Conservation (phyloP, 2,113 vertebrate species). For the Carettochelys insculpta region DNA sequence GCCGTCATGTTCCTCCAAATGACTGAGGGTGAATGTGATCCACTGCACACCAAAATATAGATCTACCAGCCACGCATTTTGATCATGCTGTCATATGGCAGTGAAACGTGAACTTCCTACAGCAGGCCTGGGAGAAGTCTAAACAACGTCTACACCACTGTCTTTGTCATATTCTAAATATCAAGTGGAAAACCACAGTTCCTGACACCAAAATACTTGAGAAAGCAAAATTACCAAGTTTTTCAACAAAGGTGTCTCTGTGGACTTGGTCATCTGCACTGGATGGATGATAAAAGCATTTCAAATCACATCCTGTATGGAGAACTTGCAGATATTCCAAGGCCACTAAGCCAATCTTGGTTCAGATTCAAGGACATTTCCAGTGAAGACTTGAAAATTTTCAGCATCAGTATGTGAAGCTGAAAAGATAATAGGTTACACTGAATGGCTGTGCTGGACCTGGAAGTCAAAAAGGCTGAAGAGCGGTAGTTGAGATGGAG, state of each 20-base stretch:
- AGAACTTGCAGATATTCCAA: not conserved
- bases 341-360: not conserved
- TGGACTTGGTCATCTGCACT: not conserved
- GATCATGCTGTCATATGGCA: not conserved
- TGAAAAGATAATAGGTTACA: not conserved
- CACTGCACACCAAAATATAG: not conserved
- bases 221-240: not conserved
- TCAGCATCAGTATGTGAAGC: not conserved
- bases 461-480: not conserved
- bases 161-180: not conserved
- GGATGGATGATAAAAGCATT: too few relatives aligned
- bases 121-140: not conserved
- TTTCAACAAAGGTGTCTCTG: not conserved
- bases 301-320: not conserved
- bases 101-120: not conserved
- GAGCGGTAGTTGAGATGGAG: not conserved
- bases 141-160: not conserved
- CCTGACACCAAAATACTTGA: not conserved
- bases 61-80: not conserved
- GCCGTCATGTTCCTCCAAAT: not conserved
- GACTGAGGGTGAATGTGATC: not conserved
- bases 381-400: not conserved
- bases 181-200: not conserved
- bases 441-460: not conserved
- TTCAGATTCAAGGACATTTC: not conserved